These are phyloP conservation scores for Hippolais icterina DNA, from an alignment of 2,113 vertebrate species.

Conservation along the genomic window DNA sequence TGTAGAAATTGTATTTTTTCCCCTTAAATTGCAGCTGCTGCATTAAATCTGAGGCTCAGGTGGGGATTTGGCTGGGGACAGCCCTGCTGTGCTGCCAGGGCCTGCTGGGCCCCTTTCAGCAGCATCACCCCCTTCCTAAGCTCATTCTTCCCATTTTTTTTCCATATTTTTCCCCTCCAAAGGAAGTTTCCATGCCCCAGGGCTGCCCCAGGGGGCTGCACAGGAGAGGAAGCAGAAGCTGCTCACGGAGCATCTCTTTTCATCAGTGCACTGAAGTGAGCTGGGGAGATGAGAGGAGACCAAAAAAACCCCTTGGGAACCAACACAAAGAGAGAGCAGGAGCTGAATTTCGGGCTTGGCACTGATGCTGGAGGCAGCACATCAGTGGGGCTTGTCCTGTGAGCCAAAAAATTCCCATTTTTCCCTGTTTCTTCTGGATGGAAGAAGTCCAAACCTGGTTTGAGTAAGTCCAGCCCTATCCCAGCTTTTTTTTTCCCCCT, in stretches of 20 bases:
- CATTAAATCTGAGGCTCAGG: neutral
- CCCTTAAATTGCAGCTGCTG: neutral
- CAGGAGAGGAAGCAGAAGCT: neutral
- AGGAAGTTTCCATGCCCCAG: rapidly evolving
- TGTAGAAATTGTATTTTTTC: rapidly evolving
- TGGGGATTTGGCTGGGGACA: neutral
- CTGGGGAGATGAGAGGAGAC: neutral
- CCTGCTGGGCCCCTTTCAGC: rapidly evolving
- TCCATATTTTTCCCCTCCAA: neutral
- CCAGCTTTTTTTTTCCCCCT: neutral
- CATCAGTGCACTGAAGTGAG: neutral
- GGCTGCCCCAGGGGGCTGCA: neutral
- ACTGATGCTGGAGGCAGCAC: neutral
- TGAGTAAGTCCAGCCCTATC: neutral
- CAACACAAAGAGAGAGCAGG: rapidly evolving
- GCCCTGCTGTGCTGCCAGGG: neutral
- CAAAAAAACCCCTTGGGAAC: neutral
- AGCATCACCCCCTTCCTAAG: neutral
- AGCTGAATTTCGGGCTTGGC: neutral
- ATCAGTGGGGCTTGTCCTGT: neutral
- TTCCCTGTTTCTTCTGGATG: neutral
- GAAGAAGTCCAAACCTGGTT: too few species aligned
- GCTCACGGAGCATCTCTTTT: neutral
- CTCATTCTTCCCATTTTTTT: neutral
- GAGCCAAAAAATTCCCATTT: neutral